Conservation (phyloP, 2,888 invertebrate genomes). For the Hetaerina titia region DNA sequence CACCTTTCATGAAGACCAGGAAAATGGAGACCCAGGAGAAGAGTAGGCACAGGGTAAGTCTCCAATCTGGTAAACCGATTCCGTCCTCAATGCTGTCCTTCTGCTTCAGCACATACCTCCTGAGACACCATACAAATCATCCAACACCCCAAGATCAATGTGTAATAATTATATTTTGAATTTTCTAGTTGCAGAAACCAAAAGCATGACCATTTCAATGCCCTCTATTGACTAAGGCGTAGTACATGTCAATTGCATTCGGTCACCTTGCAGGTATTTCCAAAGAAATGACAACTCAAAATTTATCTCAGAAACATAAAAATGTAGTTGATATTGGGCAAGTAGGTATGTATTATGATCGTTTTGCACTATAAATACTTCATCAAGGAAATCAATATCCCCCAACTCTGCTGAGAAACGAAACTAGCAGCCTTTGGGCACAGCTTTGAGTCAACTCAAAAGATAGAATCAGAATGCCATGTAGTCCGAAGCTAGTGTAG, state of each 20-base stretch:
- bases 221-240: neutral
- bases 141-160: neutral
- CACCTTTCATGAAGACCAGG: conserved; percentile 84
- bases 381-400: no score
- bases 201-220: neutral
- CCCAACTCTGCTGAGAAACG: no score
- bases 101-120: conserved; percentile 49
- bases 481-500: no score
- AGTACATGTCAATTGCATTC: neutral
- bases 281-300: no score
- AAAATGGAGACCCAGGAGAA: conserved; percentile 85
- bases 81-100: conserved; percentile 70
- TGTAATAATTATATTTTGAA: neutral
- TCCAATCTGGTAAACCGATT: conserved; percentile 82
- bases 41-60: conserved; percentile 83
- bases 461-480: no score
- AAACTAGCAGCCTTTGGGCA: no score
- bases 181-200: neutral
- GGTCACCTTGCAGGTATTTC: no score
- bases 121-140: neutral
- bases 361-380: no score
- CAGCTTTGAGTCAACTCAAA: no score
- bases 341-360: no score
- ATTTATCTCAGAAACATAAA: no score
- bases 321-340: no score